These are phyloP conservation scores for Leptinotarsa tumamoca DNA, from an alignment of 2,888 invertebrate genomes.

Conservation along the genomic window DNA sequence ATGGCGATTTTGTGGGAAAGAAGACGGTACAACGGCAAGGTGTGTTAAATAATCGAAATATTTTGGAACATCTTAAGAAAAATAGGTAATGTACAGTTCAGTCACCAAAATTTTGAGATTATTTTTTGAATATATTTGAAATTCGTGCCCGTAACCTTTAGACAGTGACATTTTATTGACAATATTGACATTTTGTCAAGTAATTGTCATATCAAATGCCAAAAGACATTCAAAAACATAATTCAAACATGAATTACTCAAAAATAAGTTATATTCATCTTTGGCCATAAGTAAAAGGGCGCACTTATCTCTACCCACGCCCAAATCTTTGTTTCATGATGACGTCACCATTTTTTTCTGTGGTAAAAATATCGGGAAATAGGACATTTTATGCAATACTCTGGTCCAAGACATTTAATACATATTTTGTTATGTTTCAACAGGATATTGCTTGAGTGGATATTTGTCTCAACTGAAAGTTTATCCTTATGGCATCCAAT, in stretches of 20 bases:
- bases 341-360: constrained; percentile 43
- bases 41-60: constrained; percentile 28
- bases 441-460: background rate
- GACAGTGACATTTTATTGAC: constrained; percentile 48
- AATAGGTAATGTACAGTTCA: constrained; percentile 23
- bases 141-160: constrained; percentile 37
- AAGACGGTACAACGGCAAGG: constrained; percentile 36
- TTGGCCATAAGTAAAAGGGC: constrained; percentile 23
- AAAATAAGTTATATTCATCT: constrained; percentile 28
- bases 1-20: constrained; percentile 45
- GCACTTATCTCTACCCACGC: constrained; percentile 37
- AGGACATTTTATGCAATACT: constrained; percentile 1
- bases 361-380: constrained; percentile 33
- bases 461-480: background rate
- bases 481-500: constrained; percentile 37
- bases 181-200: constrained; percentile 49
- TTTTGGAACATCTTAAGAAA: constrained; percentile 19
- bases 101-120: constrained; percentile 12
- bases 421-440: constrained; percentile 29
- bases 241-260: constrained; percentile 31
- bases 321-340: constrained; percentile 41
- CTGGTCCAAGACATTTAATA: background rate
- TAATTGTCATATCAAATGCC: constrained; percentile 48
- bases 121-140: constrained; percentile 34
- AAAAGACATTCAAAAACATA: constrained; percentile 45